A percentile compares a stretch with the other conserved stretches of the same genome.
phyloP scores from a whole-genome alignment of 2,888 invertebrate species.

The Troides oblongomaculatus region DNA sequence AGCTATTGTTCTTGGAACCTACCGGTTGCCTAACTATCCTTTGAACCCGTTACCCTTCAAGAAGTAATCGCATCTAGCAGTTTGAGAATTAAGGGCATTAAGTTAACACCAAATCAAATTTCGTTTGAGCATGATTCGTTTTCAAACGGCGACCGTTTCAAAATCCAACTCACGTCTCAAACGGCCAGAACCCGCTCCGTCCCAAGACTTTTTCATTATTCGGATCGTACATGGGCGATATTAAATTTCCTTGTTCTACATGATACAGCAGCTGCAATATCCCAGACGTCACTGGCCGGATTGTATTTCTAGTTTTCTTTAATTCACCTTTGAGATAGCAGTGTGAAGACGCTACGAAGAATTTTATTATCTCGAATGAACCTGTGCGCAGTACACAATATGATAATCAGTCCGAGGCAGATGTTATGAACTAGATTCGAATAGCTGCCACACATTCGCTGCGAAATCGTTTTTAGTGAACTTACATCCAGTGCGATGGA shows the following conservation, averaged over 20 bases:
- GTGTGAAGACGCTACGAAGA: background rate
- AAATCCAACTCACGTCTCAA: conserved; percentile 20
- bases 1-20: no score
- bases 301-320: conserved; percentile 5
- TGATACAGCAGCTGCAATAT: conserved; percentile 16
- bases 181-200: background rate
- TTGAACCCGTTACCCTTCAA: no score
- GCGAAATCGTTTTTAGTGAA: no score
- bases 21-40: no score
- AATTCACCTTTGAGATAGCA: conserved; percentile 3
- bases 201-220: conserved; percentile 10
- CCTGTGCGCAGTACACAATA: no score
- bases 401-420: no score
- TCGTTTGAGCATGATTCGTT: conserved; percentile 5
- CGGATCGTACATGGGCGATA: conserved; percentile 24
- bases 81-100: background rate
- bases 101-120: conserved; percentile 10
- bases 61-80: background rate
- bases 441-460: no score
- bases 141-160: conserved; percentile 4
- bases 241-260: conserved; percentile 26
- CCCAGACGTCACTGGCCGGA: background rate
- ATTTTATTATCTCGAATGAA: background rate
- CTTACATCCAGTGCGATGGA: no score
- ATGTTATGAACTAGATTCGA: no score